Base-by-base conservation (phyloP, 53 echinoderm and acorn worm genomes). In the Hippasteria phrygiana region DNA sequence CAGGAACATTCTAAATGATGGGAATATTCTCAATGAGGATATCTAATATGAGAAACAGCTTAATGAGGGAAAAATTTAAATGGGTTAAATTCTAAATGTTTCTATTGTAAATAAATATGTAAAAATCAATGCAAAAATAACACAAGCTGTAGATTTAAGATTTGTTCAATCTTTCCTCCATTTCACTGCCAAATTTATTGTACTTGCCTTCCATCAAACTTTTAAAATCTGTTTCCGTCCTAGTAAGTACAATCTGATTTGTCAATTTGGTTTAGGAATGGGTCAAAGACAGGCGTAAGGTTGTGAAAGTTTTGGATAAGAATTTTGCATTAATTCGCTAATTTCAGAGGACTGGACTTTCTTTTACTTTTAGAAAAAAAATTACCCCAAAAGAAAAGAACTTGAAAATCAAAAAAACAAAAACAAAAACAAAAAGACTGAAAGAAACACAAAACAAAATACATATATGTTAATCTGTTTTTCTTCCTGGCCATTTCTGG, bases 241-340 rank as follows among this genome's bases (percentile, higher is more conserved):
- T 28, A 34, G 10, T 80, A 64, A 42, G 43, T 82, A 82, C 82
- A 82, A 28, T 62, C 26, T n/a, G n/a, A n/a, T 39, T 42, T 72
- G 33, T 10, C 28, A 11, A 11, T 81, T 62, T 43, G 64, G 32
- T 63, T 70, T 46, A 85, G 85, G 85, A 11, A 10, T 85, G 54
- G 85, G 85, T 85, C 85, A 85, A 85, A 85, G 85, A 85, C 85
- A 71, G 85, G 85, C 85, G 37, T 47, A 17, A 69, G 48, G 69
- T 7, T 64, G 28, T 16, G 43, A 14, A 35, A n/a, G 32, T 62
- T 64, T 46, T 40, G 43, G 73, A 34, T 40, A 16, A n/a, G 26
- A 17, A 66, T 11, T 39, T 79, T 40, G 33, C 8, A 71, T 32
- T 13, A 45, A 14, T 18, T 50, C 29, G 29, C 24, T 27, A 80